Evolutionary conservation across 2,113 vertebrate genomes (phyloP).

Genomic region (Halcyon malimbica): DNA sequence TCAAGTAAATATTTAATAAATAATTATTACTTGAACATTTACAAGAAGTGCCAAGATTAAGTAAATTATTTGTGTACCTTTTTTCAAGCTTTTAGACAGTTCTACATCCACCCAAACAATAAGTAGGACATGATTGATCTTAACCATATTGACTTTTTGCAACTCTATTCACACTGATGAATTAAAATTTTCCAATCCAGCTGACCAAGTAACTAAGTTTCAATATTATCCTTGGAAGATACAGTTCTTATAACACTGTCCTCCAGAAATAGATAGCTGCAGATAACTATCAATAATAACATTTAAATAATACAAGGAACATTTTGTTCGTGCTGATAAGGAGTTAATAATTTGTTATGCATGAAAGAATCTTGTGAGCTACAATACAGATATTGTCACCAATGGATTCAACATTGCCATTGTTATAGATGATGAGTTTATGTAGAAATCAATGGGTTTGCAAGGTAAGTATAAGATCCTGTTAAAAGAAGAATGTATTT

Average conservation of each 20-base stretch:
- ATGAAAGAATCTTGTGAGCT: not conserved
- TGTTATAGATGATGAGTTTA: not conserved
- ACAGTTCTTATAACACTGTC: not conserved
- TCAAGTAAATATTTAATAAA: slow-evolving; percentile 65
- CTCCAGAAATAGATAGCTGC: not conserved
- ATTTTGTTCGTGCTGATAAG: not conserved
- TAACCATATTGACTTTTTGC: slow-evolving; percentile 37
- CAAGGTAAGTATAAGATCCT: not conserved
- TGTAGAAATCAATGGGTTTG: not conserved
- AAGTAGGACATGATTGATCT: slow-evolving; percentile 10
- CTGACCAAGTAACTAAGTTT: not conserved
- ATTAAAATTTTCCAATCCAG: slow-evolving; percentile 33
- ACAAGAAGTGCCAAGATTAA: slow-evolving; percentile 6
- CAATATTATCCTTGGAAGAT: slow-evolving; percentile 1
- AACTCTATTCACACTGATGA: not conserved
- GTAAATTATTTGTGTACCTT: slow-evolving; percentile 42
- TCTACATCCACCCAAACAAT: not conserved
- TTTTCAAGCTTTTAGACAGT: not conserved
- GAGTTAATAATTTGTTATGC: not conserved
- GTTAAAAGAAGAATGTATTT: not conserved
- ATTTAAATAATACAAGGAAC: not conserved
- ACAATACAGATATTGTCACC: not conserved
- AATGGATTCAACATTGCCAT: not conserved
- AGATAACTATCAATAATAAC: not conserved
- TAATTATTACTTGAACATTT: slow-evolving; percentile 46